These are phyloP conservation scores for Ganaspis brasiliensis DNA, from an alignment of 2,888 invertebrate genomes.

Conservation along the genomic window DNA sequence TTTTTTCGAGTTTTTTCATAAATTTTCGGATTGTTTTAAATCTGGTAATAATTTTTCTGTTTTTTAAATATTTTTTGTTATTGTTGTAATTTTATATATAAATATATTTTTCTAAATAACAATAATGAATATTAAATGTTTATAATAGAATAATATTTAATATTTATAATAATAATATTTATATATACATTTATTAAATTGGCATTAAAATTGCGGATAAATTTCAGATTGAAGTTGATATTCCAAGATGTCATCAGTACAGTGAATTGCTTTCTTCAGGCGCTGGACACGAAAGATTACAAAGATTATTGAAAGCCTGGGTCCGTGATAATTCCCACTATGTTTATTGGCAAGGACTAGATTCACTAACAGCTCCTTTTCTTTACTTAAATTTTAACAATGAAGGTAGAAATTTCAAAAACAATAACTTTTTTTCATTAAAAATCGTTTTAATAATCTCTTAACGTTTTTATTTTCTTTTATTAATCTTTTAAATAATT, in stretches of 20 bases:
- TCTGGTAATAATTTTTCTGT: too few species aligned
- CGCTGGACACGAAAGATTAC: conserved; percentile 94
- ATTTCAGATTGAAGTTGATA: conserved; percentile 97
- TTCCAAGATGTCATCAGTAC: conserved; percentile 99
- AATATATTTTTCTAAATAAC: too few species aligned
- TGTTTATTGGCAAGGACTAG: conserved; percentile 99
- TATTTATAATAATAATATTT: too few species aligned
- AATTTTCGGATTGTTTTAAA: too few species aligned
- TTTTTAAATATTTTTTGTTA: too few species aligned
- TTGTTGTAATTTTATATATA: too few species aligned
- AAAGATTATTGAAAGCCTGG: conserved; percentile 98
- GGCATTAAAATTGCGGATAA: too few species aligned
- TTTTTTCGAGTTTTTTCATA: too few species aligned
- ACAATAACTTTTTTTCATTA: not conserved
- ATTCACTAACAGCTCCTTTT: conserved; percentile 98
- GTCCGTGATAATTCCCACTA: conserved; percentile 96
- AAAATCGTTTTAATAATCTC: too few species aligned
- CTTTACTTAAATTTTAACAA: conserved; percentile 97
- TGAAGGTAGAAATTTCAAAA: conserved; percentile 86
- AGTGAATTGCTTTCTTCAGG: conserved; percentile 97
- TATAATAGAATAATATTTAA: too few species aligned
- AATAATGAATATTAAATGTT: too few species aligned
- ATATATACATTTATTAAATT: too few species aligned
- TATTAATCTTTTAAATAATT: not conserved
- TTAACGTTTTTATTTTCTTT: conserved; percentile 14